Conservation (phyloP, 2,113 vertebrate genomes). For the Calidris pugnax region DNA sequence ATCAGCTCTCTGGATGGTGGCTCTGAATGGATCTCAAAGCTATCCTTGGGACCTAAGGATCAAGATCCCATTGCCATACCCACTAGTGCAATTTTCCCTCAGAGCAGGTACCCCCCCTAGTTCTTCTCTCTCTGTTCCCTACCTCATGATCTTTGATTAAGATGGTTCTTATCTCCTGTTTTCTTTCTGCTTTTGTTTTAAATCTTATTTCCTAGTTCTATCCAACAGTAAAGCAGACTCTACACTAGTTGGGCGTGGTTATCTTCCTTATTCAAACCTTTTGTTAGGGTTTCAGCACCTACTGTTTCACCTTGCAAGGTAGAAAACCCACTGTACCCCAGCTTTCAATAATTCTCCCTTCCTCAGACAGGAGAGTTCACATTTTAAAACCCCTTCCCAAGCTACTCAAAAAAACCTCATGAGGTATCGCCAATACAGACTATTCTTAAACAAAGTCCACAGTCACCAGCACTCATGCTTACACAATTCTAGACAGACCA, state of each 20-base stretch:
- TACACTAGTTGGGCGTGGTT: neutral
- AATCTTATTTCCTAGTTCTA: neutral
- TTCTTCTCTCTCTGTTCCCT: neutral
- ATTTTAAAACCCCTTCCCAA: neutral
- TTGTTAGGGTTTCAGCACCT: neutral
- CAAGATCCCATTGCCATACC: neutral
- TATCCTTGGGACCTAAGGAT: neutral
- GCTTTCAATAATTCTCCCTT: neutral
- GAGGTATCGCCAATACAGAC: neutral
- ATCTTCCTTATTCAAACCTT: neutral
- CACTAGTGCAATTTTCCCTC: neutral
- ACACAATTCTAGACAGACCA: neutral
- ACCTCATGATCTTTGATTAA: neutral
- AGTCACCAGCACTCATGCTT: neutral
- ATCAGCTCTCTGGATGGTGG: neutral
- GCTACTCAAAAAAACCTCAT: neutral
- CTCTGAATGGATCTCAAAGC: neutral
- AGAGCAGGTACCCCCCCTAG: rapidly evolving
- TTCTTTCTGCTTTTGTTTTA: neutral
- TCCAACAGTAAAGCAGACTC: neutral
- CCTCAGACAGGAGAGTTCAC: neutral
- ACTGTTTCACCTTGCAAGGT: neutral
- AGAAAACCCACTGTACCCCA: neutral
- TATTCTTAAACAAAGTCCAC: neutral
- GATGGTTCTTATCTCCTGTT: neutral